Evolutionary conservation across 2,797 vertebrate genomes (phyloP).

Genomic region (Spatula clypeata): DNA sequence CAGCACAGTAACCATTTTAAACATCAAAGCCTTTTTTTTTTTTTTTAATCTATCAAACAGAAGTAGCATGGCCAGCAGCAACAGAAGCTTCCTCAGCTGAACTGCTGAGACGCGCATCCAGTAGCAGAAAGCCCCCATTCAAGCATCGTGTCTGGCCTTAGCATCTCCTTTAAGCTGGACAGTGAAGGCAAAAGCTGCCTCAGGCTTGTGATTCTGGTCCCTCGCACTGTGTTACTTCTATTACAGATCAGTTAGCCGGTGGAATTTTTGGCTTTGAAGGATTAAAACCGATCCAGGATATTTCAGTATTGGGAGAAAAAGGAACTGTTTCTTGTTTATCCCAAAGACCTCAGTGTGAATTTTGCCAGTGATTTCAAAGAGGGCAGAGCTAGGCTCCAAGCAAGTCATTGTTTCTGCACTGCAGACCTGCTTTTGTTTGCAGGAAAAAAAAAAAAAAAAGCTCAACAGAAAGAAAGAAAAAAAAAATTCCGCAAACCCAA

Average conservation of each 20-base stretch:
- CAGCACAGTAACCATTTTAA: not conserved
- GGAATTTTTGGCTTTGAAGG: not conserved
- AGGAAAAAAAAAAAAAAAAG: not conserved
- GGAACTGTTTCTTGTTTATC: not conserved
- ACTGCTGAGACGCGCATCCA: not conserved
- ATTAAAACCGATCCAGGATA: not conserved
- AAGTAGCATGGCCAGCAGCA: not conserved
- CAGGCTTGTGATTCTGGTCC: not conserved
- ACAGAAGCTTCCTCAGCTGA: not conserved
- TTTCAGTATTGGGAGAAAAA: not conserved
- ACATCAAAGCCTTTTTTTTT: not conserved
- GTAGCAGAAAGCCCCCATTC: not conserved
- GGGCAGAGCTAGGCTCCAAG: not conserved
- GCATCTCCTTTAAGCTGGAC: not conserved
- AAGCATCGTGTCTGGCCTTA: rapidly evolving
- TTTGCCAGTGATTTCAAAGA: not conserved
- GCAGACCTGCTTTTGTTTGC: not conserved
- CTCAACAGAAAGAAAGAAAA: not conserved
- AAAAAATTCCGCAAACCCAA: not conserved
- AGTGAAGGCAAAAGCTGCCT: not conserved
- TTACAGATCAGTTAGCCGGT: not conserved
- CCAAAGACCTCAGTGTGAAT: not conserved
- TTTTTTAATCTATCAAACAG: not conserved
- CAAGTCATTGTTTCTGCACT: not conserved
- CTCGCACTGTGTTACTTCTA: not conserved